Percentiles rank a stretch among this genome's conserved stretches.
Conservation (phyloP, 2,888 invertebrate species). For the Tillus elongatus region DNA sequence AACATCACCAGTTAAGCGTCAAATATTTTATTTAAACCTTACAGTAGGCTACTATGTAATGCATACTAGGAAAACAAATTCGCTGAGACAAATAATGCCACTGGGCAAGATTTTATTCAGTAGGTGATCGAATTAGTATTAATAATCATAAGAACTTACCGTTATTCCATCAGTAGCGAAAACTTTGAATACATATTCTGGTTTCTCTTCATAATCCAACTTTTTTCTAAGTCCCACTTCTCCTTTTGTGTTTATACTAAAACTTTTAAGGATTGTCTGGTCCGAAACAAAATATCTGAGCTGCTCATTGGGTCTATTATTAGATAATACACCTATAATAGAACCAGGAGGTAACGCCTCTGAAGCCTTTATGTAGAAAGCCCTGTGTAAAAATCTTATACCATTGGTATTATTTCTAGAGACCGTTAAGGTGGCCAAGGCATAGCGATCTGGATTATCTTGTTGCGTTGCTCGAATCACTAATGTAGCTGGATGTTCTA, state of each 20-base stretch:
- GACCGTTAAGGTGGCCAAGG: constrained; percentile 72
- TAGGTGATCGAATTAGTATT: background rate
- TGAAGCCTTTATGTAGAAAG: constrained; percentile 60
- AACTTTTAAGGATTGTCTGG: constrained; percentile 62
- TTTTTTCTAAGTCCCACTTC: constrained; percentile 66
- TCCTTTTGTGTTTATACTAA: constrained; percentile 68
- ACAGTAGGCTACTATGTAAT: too few relatives aligned
- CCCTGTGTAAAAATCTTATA: constrained; percentile 58
- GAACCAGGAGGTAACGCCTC: constrained; percentile 70
- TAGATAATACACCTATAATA: constrained; percentile 60
- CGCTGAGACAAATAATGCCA: too few relatives aligned
- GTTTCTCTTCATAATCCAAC: constrained; percentile 69
- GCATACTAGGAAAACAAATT: too few relatives aligned
- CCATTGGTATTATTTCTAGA: constrained; percentile 40
- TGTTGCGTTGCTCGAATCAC: constrained; percentile 64
- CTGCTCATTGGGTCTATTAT: constrained; percentile 54
- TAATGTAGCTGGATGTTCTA: constrained; percentile 64
- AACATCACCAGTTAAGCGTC: too few relatives aligned
- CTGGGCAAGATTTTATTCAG: too few relatives aligned
- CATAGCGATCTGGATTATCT: constrained; percentile 84
- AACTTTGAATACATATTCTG: constrained; percentile 66
- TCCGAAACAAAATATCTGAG: constrained; percentile 70
- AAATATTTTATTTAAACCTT: too few relatives aligned
- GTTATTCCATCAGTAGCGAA: constrained; percentile 71
- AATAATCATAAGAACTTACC: too few relatives aligned